These are phyloP conservation scores for Lasioglossum vierecki DNA, from an alignment of 2,888 invertebrate species.

Conservation along the genomic window DNA sequence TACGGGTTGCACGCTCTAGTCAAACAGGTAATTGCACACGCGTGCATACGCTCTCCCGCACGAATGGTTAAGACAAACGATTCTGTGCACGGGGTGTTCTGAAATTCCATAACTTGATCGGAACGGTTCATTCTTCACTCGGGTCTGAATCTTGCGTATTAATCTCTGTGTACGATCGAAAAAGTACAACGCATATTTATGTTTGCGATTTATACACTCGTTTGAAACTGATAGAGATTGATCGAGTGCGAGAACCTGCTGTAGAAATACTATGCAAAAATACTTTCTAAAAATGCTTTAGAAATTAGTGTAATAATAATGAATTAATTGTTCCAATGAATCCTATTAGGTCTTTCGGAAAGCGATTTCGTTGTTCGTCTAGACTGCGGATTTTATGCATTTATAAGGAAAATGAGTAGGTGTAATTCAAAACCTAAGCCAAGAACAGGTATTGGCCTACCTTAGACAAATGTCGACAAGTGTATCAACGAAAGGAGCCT, in stretches of 20 bases:
- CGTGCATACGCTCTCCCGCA: conserved; percentile 40
- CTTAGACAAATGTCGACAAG: too few species aligned
- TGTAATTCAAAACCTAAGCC: too few species aligned
- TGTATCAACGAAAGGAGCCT: too few species aligned
- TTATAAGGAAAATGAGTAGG: too few species aligned
- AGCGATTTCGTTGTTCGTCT: too few species aligned
- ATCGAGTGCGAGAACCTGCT: neutral
- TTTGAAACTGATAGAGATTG: neutral
- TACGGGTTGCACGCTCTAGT: conserved; percentile 56
- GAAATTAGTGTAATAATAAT: too few species aligned
- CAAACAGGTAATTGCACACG: conserved; percentile 63
- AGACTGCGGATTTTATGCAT: too few species aligned
- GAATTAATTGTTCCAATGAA: too few species aligned
- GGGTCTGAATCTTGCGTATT: neutral
- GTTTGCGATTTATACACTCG: neutral
- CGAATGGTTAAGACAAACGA: conserved; percentile 14
- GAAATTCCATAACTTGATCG: neutral
- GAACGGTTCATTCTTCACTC: neutral
- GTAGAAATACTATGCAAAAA: neutral
- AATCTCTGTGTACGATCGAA: neutral
- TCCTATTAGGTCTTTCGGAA: too few species aligned
- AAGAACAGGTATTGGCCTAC: too few species aligned
- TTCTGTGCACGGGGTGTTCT: conserved; percentile 7
- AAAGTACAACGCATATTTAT: neutral
- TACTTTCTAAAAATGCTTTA: neutral